These are phyloP conservation scores for Nephrotoma guestfalica DNA, from an alignment of 2,888 invertebrate genomes.

Conservation along the genomic window DNA sequence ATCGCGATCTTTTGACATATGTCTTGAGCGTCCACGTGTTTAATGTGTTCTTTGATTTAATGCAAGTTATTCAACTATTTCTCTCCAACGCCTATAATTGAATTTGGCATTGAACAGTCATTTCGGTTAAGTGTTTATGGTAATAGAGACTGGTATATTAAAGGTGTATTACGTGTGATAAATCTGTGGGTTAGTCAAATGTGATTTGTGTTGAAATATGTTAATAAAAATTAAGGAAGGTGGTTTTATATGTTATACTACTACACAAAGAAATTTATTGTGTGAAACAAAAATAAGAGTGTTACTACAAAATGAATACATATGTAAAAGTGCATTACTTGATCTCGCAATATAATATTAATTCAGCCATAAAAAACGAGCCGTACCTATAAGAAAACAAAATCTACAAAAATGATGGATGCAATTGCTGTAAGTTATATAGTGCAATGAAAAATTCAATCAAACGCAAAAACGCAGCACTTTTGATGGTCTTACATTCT, in stretches of 20 bases:
- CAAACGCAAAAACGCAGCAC: too few relatives aligned
- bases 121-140: not conserved
- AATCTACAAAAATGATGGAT: conserved; percentile 21
- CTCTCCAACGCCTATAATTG: not conserved
- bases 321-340: not conserved
- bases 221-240: not conserved
- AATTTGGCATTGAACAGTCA: not conserved
- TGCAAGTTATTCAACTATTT: not conserved
- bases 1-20: not conserved
- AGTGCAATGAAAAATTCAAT: too few relatives aligned
- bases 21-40: not conserved
- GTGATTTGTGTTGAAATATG: not conserved
- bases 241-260: not conserved
- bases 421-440: conserved; percentile 30
- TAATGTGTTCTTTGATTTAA: not conserved
- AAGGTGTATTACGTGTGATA: not conserved
- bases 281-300: not conserved
- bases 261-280: too few relatives aligned
- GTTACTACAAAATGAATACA: not conserved
- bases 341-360: not conserved
- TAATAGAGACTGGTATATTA: not conserved
- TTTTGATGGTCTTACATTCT: too few relatives aligned
- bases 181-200: not conserved
- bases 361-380: not conserved
- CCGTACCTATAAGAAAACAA: not conserved